Conservation (phyloP, 2,888 invertebrate species). For the Morinoia aosen region DNA sequence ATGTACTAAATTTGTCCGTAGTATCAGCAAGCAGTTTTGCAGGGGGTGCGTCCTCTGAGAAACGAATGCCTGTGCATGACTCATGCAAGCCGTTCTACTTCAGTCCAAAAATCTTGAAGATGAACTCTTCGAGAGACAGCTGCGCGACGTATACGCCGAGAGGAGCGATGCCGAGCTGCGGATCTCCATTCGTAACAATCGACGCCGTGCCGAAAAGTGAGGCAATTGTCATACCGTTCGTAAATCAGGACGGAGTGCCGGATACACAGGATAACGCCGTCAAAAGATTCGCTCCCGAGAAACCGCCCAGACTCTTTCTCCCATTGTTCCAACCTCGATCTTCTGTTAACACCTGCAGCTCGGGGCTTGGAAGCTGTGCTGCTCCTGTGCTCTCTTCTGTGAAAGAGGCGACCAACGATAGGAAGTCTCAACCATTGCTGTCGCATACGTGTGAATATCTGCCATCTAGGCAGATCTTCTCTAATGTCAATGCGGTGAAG, state of each 20-base stretch:
- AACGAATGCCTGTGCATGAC: not conserved
- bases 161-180: slow-evolving; percentile 38
- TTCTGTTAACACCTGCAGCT: not conserved
- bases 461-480: not conserved
- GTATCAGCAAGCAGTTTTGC: not conserved
- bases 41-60: not conserved
- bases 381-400: not conserved
- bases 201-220: slow-evolving; percentile 53
- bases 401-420: not conserved
- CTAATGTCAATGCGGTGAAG: not conserved
- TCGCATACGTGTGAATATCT: not conserved
- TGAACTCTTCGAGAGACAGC: not conserved
- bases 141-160: not conserved
- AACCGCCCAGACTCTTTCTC: slow-evolving; percentile 52
- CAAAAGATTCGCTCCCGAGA: slow-evolving; percentile 36
- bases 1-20: not conserved
- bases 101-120: slow-evolving; percentile 42
- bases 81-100: slow-evolving; percentile 4
- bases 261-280: slow-evolving; percentile 35
- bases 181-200: slow-evolving; percentile 45
- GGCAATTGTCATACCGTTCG: slow-evolving; percentile 51
- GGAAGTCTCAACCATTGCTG: not conserved
- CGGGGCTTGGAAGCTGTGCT: not conserved
- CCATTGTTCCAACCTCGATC: slow-evolving; percentile 25
- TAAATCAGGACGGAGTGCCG: slow-evolving; percentile 34